Conservation (phyloP, 2,113 vertebrate species). For the Nothocercus julius region DNA sequence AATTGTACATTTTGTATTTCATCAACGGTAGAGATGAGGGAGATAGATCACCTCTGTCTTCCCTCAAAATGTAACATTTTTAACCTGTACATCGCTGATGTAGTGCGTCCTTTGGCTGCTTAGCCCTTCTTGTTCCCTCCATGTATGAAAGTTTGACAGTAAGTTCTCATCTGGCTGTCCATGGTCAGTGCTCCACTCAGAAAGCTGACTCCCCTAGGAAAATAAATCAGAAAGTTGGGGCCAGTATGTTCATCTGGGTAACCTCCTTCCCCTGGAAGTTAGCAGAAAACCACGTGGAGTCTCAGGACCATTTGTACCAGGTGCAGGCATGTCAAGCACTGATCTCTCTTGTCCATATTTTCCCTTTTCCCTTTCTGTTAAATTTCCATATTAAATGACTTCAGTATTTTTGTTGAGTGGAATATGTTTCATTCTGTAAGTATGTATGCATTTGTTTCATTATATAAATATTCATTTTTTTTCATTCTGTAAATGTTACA, state of each 20-base stretch:
- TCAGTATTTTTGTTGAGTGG: background rate
- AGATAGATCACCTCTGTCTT: background rate
- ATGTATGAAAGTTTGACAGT: background rate
- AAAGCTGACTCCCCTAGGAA: background rate
- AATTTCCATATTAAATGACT: background rate
- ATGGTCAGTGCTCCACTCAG: background rate
- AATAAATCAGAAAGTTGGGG: background rate
- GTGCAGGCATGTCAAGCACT: background rate
- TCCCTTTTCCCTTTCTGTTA: background rate
- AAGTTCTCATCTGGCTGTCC: background rate
- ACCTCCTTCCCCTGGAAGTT: background rate
- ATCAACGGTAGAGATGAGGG: background rate
- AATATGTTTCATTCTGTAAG: background rate
- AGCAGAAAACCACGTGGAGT: background rate
- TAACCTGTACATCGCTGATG: background rate
- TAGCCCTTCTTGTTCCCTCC: background rate
- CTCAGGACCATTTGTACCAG: background rate
- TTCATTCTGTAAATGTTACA: background rate
- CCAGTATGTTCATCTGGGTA: background rate
- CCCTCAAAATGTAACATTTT: background rate
- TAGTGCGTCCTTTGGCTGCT: background rate
- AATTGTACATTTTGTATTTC: background rate
- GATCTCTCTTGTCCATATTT: background rate
- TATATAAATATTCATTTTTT: background rate
- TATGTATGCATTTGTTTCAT: too few relatives aligned